A percentile compares a stretch with the other conserved stretches of the same genome.
Evolutionary conservation across 92 coral and sea anemone species (phyloP).

Genomic region (Palythoa grandiflora): DNA sequence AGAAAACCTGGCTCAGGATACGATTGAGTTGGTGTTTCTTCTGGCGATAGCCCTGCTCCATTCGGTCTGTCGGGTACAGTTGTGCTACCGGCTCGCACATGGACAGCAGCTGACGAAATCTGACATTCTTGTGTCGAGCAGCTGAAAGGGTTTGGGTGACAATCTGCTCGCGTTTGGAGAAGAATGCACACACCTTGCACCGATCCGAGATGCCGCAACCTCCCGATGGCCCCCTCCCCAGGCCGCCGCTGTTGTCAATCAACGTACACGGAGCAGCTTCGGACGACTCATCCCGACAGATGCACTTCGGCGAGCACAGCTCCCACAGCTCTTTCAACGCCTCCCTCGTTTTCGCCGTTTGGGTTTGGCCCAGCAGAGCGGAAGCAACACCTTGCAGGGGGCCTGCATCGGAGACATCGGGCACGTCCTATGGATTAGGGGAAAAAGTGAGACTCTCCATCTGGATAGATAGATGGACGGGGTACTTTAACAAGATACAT

Average conservation of each 20-base stretch:
- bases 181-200: conserved; percentile 6
- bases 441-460: neutral
- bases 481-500: too few relatives aligned
- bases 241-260: neutral
- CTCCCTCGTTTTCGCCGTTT: neutral
- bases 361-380: conserved; percentile 61
- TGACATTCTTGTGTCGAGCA: conserved; percentile 2
- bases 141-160: neutral
- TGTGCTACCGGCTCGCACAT: neutral
- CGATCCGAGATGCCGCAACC: neutral
- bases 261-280: conserved; percentile 11
- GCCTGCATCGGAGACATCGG: neutral
- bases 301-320: neutral
- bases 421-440: conserved; percentile 5
- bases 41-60: conserved; percentile 3
- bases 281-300: neutral
- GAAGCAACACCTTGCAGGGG: neutral
- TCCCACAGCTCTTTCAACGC: neutral
- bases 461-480: too few relatives aligned
- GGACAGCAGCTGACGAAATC: conserved; percentile 1
- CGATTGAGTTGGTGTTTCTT: neutral
- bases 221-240: neutral
- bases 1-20: conserved; percentile 2
- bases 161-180: neutral
- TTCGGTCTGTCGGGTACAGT: conserved; percentile 6